Base-by-base conservation (phyloP, 2,797 vertebrate genomes). In the Vipera latastei region DNA sequence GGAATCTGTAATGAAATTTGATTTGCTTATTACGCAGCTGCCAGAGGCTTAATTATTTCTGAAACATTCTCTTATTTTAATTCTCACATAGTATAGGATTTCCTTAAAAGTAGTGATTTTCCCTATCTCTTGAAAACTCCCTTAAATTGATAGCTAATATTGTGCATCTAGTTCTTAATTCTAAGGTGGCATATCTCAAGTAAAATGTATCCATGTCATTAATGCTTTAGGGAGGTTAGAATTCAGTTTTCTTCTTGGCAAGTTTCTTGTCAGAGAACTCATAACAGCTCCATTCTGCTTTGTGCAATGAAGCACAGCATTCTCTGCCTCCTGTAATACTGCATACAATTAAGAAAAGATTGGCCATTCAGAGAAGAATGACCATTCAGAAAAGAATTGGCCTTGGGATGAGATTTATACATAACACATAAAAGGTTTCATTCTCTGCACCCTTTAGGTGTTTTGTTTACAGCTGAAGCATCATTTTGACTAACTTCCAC, bases 21-120 rank as follows among this genome's bases (percentile, higher is more conserved):
- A 94, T 93, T 60, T 95, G 3, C 8, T 95, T 92, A 93, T 94
- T 93, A 95, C 91, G 87, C 51, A 86, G n/a, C 53, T 88, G 55
- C 85, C 2, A 0, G 94, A 89, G 86, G 0, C 89, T 94, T 93
- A 93, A 90, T 92, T 92, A 92, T 95, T 93, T 86, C 22, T 63
- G 88, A 89, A 90, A 61, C 90, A 9, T 83, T 18, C 12, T 0
- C 2, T 91, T 59, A 13, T 91, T 89, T 5, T 88, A 92, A 94
- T 93, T 93, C 26, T 12, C 94, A 2, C 78, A 55, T 8, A 92
- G 0, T 8, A 48, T 48, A 12, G 25, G 38, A 0, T 6, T 56
- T 0, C 8, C 85, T 3, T 0, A 53, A 95, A 96, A 92, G 28
- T 0, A 92, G 78, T 38, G 0, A 0, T 51, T 26, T 91, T 95